Evolutionary conservation across 2,888 invertebrate genomes (phyloP).

Genomic region (Byasa hedistus): DNA sequence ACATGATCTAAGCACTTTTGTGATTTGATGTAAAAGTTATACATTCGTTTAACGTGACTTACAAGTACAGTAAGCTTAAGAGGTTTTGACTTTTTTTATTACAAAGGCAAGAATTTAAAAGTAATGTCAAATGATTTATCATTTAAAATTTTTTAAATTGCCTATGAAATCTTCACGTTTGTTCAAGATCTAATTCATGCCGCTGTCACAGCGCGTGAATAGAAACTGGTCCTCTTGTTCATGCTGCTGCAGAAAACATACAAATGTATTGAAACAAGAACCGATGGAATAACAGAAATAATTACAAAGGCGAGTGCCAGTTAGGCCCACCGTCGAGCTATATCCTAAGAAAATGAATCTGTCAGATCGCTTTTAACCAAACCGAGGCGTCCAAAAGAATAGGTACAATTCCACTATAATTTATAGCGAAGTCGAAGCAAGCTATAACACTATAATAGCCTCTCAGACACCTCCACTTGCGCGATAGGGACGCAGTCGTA

Average conservation of each 20-base stretch:
- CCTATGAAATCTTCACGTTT: too few species aligned
- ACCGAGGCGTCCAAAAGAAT: conserved; percentile 63
- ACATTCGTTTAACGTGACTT: neutral
- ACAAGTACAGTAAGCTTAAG: too few species aligned
- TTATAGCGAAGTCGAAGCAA: conserved; percentile 67
- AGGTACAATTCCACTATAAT: conserved; percentile 75
- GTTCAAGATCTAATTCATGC: too few species aligned
- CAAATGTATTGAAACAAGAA: neutral
- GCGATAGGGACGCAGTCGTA: conserved; percentile 52
- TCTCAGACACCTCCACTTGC: conserved; percentile 68
- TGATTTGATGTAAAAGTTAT: neutral
- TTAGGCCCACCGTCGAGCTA: conserved; percentile 30
- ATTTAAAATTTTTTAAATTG: too few species aligned
- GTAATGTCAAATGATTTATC: too few species aligned
- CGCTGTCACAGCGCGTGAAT: neutral
- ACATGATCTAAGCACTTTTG: neutral
- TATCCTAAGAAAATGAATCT: conserved; percentile 49
- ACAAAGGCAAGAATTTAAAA: too few species aligned
- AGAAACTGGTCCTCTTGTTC: neutral
- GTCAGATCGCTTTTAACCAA: conserved; percentile 57
- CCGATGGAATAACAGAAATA: neutral
- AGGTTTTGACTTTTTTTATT: too few species aligned
- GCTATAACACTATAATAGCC: conserved; percentile 75
- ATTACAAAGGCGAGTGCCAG: conserved; percentile 7
- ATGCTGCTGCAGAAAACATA: neutral